phyloP scores from a whole-genome alignment of 2,113 vertebrate species.

The Girardinichthys multiradiatus region DNA sequence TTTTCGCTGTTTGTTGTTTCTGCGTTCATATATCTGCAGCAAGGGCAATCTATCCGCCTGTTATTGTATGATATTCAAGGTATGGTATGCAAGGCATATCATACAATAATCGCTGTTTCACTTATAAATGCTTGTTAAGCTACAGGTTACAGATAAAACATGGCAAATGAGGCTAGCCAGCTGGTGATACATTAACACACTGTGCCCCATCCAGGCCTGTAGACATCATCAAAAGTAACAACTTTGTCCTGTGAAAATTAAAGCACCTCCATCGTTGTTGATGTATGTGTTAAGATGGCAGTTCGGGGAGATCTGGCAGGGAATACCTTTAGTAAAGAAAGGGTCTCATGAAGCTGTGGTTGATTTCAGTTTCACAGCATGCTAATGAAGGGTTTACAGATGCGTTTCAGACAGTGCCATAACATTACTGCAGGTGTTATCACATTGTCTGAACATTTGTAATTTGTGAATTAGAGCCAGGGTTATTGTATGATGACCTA shows the following conservation, averaged over 20 bases:
- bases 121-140: neutral
- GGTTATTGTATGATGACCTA: slow-evolving; percentile 4
- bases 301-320: neutral
- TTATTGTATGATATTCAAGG: neutral
- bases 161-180: neutral
- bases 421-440: neutral
- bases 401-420: neutral
- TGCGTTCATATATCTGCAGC: slow-evolving; percentile 10
- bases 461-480: slow-evolving; percentile 3
- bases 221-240: neutral
- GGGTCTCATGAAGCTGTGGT: neutral
- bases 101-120: neutral
- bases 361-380: neutral
- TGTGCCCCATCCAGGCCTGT: slow-evolving; percentile 40
- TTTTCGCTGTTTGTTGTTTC: slow-evolving; percentile 3
- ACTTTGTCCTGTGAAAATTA: neutral
- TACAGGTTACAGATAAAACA: neutral
- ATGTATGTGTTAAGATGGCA: neutral
- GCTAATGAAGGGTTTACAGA: neutral
- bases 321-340: neutral
- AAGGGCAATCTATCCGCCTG: neutral
- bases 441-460: slow-evolving; percentile 1
- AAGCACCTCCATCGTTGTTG: neutral
- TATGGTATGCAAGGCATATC: neutral
- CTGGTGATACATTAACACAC: slow-evolving; percentile 5